These are phyloP conservation scores for Apeltes quadracus DNA, from an alignment of 2,113 vertebrate species.

Conservation along the genomic window DNA sequence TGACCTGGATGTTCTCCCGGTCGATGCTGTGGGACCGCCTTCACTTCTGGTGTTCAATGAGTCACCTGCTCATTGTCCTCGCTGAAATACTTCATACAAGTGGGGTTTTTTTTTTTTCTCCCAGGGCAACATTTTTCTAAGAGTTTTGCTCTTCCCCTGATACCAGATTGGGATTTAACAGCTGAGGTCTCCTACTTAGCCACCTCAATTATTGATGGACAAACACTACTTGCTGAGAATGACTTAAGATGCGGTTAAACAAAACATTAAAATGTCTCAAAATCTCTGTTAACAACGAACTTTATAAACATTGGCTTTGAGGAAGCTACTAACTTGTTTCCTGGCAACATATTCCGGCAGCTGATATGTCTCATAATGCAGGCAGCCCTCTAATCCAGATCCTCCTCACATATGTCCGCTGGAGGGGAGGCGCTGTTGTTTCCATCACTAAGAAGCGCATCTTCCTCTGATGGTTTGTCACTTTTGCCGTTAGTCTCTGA, in stretches of 20 bases:
- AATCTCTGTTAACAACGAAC: neutral
- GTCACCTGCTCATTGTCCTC: neutral
- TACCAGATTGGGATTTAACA: neutral
- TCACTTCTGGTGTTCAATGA: neutral
- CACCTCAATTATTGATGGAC: neutral
- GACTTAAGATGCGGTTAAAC: neutral
- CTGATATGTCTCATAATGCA: neutral
- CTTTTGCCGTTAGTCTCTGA: neutral
- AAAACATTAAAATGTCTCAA: neutral
- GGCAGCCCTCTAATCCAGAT: neutral
- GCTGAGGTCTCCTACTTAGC: neutral
- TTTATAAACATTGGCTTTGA: neutral
- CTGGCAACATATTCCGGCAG: no score
- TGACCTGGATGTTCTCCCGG: neutral
- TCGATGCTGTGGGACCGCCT: neutral
- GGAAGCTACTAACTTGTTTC: no score
- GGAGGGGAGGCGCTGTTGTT: fast-evolving
- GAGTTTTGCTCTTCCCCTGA: neutral
- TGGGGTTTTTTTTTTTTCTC: neutral
- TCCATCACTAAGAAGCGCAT: neutral
- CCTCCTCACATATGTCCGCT: neutral
- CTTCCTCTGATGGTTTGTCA: neutral
- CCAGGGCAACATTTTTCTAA: neutral
- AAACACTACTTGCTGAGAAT: neutral
- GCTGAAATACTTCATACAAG: neutral